Percentiles rank a stretch among this genome's conserved stretches.
These are phyloP conservation scores for Bellardia bayeri DNA, from an alignment of 2,888 invertebrate genomes.

Conservation along the genomic window DNA sequence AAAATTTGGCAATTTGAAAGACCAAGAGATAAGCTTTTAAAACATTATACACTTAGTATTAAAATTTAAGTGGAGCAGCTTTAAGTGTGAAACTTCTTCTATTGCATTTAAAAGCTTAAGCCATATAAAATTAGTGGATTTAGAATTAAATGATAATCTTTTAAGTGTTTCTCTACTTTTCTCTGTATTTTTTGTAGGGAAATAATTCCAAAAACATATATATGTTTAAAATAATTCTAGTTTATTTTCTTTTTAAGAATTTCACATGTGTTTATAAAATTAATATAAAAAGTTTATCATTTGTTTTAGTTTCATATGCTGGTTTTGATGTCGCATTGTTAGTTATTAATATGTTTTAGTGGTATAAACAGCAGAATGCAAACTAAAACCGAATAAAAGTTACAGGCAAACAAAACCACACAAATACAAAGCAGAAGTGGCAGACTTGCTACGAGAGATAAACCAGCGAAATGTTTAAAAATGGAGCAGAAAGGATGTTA, in stretches of 20 bases:
- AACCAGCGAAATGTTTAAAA: conserved; percentile 12
- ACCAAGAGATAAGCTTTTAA: too few species aligned
- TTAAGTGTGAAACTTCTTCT: too few species aligned
- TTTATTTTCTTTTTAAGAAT: conserved; percentile 48
- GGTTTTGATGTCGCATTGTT: conserved; percentile 1
- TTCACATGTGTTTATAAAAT: conserved; percentile 24
- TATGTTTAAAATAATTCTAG: conserved; percentile 42
- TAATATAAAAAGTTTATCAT: conserved; percentile 3
- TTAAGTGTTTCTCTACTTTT: too few species aligned
- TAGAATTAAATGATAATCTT: too few species aligned
- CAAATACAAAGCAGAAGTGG: background rate
- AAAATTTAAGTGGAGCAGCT: too few species aligned
- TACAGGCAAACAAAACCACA: conserved; percentile 9
- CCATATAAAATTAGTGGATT: too few species aligned
- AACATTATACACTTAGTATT: too few species aligned
- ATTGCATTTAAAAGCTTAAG: too few species aligned
- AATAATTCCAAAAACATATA: too few species aligned
- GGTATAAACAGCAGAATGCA: background rate
- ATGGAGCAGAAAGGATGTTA: too few species aligned
- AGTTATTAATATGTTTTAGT: conserved; percentile 27
- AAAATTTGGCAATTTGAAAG: too few species aligned
- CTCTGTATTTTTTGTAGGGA: too few species aligned
- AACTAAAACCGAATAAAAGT: conserved; percentile 2
- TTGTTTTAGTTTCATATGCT: conserved; percentile 1
- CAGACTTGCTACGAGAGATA: background rate